Conservation (phyloP, 2,888 invertebrate genomes). For the Ernsta delagoae region DNA sequence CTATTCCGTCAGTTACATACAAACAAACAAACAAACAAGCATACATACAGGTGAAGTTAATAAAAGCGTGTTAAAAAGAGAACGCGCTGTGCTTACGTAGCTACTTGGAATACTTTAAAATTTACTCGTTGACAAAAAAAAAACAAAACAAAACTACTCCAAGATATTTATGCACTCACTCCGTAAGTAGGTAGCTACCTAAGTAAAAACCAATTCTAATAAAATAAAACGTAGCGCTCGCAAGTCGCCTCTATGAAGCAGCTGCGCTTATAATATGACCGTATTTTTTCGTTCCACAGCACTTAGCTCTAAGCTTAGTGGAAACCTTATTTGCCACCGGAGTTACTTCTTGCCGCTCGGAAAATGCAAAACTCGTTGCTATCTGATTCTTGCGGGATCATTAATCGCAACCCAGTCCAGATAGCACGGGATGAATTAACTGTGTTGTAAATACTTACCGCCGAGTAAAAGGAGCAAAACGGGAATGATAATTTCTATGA, state of each 20-base stretch:
- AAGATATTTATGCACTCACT: too few species aligned
- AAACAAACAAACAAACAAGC: too few species aligned
- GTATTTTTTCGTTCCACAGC: constrained; percentile 30
- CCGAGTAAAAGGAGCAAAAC: constrained; percentile 10
- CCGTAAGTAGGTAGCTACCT: too few species aligned
- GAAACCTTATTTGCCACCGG: constrained; percentile 35
- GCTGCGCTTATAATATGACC: constrained; percentile 23
- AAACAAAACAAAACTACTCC: too few species aligned
- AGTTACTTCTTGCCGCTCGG: constrained; percentile 31
- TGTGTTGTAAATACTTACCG: constrained; percentile 28
- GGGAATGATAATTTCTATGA: constrained; percentile 14
- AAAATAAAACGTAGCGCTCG: constrained; percentile 3
- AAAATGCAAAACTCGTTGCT: constrained; percentile 32
- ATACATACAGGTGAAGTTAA: too few species aligned
- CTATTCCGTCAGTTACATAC: too few species aligned
- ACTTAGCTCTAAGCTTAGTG: constrained; percentile 31
- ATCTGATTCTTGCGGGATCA: constrained; percentile 35
- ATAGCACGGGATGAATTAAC: constrained; percentile 27
- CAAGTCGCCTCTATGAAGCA: constrained; percentile 20
- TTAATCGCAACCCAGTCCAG: constrained; percentile 25
- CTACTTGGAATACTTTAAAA: too few species aligned
- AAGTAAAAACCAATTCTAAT: constrained; percentile 4
- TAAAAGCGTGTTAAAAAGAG: too few species aligned
- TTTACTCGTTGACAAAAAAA: too few species aligned
- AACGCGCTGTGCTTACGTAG: too few species aligned